These are phyloP conservation scores for Masticophis lateralis DNA, from an alignment of 2,797 vertebrate species.

Conservation along the genomic window DNA sequence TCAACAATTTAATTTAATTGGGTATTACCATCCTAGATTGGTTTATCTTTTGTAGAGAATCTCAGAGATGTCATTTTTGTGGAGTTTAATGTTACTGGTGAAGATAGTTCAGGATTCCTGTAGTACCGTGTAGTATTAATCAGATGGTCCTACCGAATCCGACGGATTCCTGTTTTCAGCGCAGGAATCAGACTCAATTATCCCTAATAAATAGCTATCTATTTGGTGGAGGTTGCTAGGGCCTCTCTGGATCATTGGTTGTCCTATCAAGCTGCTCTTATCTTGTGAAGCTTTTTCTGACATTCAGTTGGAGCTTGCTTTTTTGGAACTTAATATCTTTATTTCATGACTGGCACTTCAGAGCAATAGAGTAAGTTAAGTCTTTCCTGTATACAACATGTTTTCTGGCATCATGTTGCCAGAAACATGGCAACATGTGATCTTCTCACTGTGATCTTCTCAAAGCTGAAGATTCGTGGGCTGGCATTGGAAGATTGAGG, in stretches of 20 bases:
- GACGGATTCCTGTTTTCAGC: background rate
- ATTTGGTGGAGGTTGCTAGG: background rate
- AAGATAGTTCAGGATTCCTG: background rate
- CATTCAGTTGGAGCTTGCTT: background rate
- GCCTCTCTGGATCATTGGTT: background rate
- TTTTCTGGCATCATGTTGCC: background rate
- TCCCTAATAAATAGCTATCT: background rate
- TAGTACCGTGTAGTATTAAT: background rate
- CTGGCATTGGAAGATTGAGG: background rate
- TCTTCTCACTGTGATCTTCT: background rate
- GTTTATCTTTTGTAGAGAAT: background rate
- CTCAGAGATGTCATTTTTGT: background rate
- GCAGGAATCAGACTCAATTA: background rate
- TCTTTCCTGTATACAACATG: background rate
- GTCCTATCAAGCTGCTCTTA: background rate
- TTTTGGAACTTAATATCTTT: background rate
- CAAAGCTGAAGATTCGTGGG: background rate
- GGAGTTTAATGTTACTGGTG: background rate
- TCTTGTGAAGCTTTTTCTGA: background rate
- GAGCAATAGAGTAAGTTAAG: background rate
- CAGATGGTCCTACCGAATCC: background rate
- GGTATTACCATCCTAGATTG: background rate
- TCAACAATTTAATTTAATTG: background rate
- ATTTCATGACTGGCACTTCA: background rate
- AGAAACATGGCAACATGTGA: no score